phyloP scores from a whole-genome alignment of 2,888 invertebrate genomes.

The Drosophila kokeensis region DNA sequence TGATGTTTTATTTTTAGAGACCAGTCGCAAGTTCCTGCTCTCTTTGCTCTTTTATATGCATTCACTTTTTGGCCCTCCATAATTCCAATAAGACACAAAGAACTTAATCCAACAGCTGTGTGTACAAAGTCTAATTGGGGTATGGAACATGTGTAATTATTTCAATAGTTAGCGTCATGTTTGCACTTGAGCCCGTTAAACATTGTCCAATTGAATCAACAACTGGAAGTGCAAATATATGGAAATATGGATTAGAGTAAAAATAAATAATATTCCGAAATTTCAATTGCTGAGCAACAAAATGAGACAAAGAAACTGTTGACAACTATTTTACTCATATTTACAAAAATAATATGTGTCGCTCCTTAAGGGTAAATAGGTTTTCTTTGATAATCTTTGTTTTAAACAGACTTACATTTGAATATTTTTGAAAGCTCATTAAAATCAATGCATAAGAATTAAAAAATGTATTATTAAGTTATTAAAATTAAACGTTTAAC shows the following conservation, averaged over 20 bases:
- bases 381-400: not conserved
- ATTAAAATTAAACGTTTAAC: not conserved
- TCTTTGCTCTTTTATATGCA: not conserved
- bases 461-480: not conserved
- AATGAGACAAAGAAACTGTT: not conserved
- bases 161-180: slow-evolving; percentile 20
- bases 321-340: not conserved
- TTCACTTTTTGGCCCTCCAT: not conserved
- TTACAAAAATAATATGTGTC: not conserved
- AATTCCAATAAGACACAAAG: slow-evolving; percentile 16
- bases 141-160: slow-evolving; percentile 27
- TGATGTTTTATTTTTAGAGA: slow-evolving; percentile 65
- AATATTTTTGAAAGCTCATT: not conserved
- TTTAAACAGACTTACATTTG: not conserved
- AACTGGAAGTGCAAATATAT: slow-evolving; percentile 5
- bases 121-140: slow-evolving; percentile 33
- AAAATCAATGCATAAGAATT: not conserved
- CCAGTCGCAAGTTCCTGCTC: slow-evolving; percentile 12
- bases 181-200: slow-evolving; percentile 11
- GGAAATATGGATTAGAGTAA: not conserved
- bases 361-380: not conserved
- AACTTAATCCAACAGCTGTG: slow-evolving; percentile 37
- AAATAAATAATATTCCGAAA: not conserved
- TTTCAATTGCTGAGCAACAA: not conserved
- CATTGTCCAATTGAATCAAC: slow-evolving; percentile 27